These are phyloP conservation scores for Adelphocoris suturalis DNA, from an alignment of 2,888 invertebrate genomes.

Conservation along the genomic window DNA sequence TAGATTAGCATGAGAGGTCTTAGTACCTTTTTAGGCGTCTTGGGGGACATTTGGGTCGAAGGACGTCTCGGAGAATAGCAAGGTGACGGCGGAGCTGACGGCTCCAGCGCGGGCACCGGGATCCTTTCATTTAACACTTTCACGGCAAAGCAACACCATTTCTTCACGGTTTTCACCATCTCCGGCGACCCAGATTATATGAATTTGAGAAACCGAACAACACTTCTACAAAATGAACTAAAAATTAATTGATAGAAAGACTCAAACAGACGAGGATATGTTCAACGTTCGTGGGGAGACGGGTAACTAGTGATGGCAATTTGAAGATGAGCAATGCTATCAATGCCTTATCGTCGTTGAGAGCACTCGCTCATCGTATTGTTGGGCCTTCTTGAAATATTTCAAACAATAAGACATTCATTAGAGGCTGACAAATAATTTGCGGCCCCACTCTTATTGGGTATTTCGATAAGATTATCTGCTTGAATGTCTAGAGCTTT, in stretches of 20 bases:
- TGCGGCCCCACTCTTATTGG: not conserved
- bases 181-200: not conserved
- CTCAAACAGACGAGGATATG: not conserved
- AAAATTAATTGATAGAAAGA: not conserved
- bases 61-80: slow-evolving; percentile 26
- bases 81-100: slow-evolving; percentile 41
- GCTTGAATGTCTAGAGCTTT: too few species aligned
- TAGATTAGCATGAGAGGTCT: too few species aligned
- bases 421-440: not conserved
- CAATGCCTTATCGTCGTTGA: not conserved
- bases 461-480: not conserved
- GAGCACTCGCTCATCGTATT: not conserved
- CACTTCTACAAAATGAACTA: not conserved
- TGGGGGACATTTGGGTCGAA: slow-evolving; percentile 9
- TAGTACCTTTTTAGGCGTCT: not conserved
- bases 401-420: not conserved
- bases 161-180: slow-evolving; percentile 45
- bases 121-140: slow-evolving; percentile 55
- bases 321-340: not conserved
- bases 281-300: not conserved
- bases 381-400: not conserved
- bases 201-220: not conserved
- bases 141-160: slow-evolving; percentile 62
- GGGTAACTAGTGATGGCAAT: not conserved
- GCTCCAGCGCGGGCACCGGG: slow-evolving; percentile 24